These are phyloP conservation scores for Ibycter americanus DNA, from an alignment of 2,797 vertebrate genomes.

Conservation along the genomic window DNA sequence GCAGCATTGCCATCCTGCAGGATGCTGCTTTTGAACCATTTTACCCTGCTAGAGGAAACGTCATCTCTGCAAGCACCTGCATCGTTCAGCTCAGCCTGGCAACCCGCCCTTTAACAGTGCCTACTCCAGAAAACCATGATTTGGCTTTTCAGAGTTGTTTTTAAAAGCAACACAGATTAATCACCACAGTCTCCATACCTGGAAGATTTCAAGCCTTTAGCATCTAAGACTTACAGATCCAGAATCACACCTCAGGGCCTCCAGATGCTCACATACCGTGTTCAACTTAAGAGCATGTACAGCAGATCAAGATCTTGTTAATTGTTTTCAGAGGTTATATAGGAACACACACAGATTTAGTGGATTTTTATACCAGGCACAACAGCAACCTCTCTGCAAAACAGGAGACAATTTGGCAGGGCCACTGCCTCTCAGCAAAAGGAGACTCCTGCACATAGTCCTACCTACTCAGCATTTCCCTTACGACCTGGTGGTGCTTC, in stretches of 20 bases:
- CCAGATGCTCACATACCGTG: not conserved
- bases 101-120: rapidly evolving
- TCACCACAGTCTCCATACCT: no score
- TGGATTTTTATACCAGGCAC: not conserved
- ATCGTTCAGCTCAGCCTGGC: not conserved
- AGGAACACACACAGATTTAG: not conserved
- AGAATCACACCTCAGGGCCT: rapidly evolving
- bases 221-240: not conserved
- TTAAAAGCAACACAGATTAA: not conserved
- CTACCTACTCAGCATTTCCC: not conserved
- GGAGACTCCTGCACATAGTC: not conserved
- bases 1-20: not conserved
- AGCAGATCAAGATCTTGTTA: not conserved
- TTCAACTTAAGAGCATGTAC: no score
- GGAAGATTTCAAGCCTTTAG: not conserved
- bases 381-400: not conserved
- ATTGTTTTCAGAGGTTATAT: not conserved
- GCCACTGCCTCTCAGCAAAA: not conserved
- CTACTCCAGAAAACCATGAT: not conserved
- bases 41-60: rapidly evolving
- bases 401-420: no score
- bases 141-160: not conserved
- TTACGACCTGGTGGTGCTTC: not conserved
- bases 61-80: no score
- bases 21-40: not conserved